These are phyloP conservation scores for Thunnus maccoyii DNA, from an alignment of 2,113 vertebrate genomes.

Conservation along the genomic window DNA sequence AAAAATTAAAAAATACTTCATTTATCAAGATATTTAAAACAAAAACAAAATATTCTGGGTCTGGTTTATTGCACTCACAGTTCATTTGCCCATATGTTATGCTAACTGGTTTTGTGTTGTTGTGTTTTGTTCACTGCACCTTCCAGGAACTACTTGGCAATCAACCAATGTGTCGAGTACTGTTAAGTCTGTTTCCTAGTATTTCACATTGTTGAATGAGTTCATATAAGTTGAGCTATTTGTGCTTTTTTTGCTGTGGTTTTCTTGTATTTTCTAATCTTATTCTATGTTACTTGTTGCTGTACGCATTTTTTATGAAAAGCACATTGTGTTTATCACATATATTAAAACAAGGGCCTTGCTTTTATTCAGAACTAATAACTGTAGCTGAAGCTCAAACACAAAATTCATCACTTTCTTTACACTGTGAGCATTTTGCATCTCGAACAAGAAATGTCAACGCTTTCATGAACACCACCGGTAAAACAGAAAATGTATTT, in stretches of 20 bases:
- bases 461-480: neutral
- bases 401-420: neutral
- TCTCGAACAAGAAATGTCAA: slow-evolving; percentile 4
- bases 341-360: neutral
- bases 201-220: neutral
- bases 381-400: neutral
- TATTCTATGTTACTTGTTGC: neutral
- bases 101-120: too few relatives aligned
- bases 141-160: neutral
- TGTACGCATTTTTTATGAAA: too few relatives aligned
- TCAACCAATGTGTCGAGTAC: neutral
- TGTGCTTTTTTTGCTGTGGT: slow-evolving; percentile 3
- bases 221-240: slow-evolving; percentile 1
- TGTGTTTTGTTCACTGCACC: neutral
- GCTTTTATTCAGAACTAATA: neutral
- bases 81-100: neutral
- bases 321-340: too few relatives aligned
- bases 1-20: neutral
- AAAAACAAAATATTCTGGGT: slow-evolving; percentile 1
- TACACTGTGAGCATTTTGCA: neutral
- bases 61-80: neutral
- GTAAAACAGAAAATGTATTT: slow-evolving; percentile 35
- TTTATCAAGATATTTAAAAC: slow-evolving; percentile 4
- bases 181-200: neutral
- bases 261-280: neutral